These are phyloP conservation scores for Metellina segmentata DNA, from an alignment of 2,888 invertebrate genomes.

Conservation along the genomic window DNA sequence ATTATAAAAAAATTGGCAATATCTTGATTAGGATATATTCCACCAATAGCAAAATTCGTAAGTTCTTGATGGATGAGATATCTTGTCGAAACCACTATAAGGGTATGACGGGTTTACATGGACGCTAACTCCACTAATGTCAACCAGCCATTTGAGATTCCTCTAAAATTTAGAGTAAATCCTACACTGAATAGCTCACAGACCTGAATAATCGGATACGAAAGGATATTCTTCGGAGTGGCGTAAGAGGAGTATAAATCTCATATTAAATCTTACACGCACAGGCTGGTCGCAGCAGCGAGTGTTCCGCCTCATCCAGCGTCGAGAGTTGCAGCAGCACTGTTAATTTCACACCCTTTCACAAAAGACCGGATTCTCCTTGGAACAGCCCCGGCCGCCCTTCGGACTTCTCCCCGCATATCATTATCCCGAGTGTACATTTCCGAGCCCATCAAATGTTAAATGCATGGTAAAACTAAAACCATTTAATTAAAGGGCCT, in stretches of 20 bases:
- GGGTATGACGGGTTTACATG: no score
- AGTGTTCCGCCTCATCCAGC: no score
- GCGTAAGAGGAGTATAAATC: background rate
- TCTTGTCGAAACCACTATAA: no score
- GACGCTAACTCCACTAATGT: no score
- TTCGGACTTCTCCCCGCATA: background rate
- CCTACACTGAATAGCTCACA: no score
- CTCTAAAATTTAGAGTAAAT: no score
- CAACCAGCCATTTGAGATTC: no score
- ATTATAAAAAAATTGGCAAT: no score
- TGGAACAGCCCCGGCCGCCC: background rate
- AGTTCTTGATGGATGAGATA: no score
- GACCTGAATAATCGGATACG: background rate
- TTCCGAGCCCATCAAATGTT: constrained; percentile 26
- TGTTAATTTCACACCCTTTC: background rate
- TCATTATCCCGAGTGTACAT: constrained; percentile 21
- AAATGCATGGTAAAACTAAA: constrained; percentile 62
- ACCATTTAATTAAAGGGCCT: constrained; percentile 65
- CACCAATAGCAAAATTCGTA: no score
- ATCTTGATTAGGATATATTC: no score
- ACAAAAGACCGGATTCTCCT: background rate
- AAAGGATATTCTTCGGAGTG: background rate
- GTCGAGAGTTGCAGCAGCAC: no score
- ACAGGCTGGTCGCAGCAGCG: background rate
- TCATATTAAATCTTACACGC: background rate